Evolutionary conservation across 92 coral and sea anemone species (phyloP).

Genomic region (Ricordea florida): DNA sequence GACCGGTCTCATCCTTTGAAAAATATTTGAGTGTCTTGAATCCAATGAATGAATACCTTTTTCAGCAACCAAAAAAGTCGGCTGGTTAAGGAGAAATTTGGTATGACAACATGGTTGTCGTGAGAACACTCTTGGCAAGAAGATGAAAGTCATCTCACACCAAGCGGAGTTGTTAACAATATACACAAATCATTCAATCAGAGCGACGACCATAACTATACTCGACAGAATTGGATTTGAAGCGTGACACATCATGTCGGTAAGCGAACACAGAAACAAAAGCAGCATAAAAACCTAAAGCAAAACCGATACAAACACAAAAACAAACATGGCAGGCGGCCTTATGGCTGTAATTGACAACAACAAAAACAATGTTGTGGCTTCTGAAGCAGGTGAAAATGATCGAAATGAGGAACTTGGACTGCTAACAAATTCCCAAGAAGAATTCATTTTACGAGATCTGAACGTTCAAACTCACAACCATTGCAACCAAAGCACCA

Average conservation of each 20-base stretch:
- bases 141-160: too few relatives aligned
- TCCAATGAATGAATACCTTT: conserved; percentile 53
- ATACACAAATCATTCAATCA: too few relatives aligned
- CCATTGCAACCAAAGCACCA: conserved; percentile 26
- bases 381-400: too few relatives aligned
- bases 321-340: conserved; percentile 41
- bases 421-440: conserved; percentile 28
- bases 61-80: conserved; percentile 51
- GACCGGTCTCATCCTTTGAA: conserved; percentile 58
- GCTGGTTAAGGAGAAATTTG: not conserved
- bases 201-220: conserved; percentile 41
- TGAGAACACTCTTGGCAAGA: not conserved
- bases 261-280: conserved; percentile 31
- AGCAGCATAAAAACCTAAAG: conserved; percentile 39
- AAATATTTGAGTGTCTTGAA: conserved; percentile 50
- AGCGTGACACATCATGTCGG: not conserved
- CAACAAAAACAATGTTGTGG: not conserved
- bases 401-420: conserved; percentile 10
- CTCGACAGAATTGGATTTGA: conserved; percentile 19
- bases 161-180: too few relatives aligned
- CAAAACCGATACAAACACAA: conserved; percentile 34
- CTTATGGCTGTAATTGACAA: not conserved
- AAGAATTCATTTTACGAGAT: conserved; percentile 34
- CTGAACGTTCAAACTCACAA: conserved; percentile 23
- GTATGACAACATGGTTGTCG: not conserved